A percentile compares a stretch with the other conserved stretches of the same genome.
Evolutionary conservation across 2,113 vertebrate species (phyloP).

Genomic region (Ceyx margarethae): DNA sequence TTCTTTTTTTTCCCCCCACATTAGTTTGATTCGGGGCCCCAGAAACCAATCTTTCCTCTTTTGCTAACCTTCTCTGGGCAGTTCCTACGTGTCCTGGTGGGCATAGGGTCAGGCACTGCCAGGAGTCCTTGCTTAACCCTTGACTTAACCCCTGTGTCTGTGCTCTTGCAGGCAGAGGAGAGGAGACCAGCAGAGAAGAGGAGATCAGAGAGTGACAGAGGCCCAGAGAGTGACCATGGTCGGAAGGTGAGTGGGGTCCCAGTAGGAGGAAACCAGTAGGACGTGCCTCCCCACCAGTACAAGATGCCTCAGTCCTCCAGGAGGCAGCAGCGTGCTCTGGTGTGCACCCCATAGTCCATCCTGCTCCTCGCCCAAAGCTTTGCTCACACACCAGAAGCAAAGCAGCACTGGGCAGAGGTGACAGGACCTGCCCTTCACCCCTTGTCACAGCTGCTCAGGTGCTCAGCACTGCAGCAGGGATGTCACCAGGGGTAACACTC

Average conservation of each 20-base stretch:
- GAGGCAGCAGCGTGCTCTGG: not conserved
- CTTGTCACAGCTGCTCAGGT: accelerated
- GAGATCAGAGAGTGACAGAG: constrained; percentile 55
- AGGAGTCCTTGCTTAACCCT: not conserved
- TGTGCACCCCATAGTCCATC: not conserved
- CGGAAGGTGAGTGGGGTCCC: constrained; percentile 42
- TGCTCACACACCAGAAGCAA: not conserved
- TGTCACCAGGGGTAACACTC: not conserved
- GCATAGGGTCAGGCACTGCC: not conserved
- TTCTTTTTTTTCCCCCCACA: not conserved
- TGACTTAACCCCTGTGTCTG: not conserved
- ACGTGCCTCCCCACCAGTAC: not conserved
- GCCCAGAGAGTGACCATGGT: constrained; percentile 9
- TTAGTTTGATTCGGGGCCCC: not conserved
- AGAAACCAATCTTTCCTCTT: not conserved
- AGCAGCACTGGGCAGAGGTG: not conserved
- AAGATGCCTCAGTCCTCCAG: not conserved
- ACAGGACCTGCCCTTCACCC: not conserved
- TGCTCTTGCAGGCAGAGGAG: constrained; percentile 50
- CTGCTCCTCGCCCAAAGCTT: not conserved
- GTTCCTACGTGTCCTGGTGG: not conserved
- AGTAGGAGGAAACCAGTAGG: not conserved
- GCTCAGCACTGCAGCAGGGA: not conserved
- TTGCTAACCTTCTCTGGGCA: not conserved
- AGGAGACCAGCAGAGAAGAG: constrained; percentile 59